These are phyloP conservation scores for Spodoptera picta DNA, from an alignment of 2,888 invertebrate species.

Conservation along the genomic window DNA sequence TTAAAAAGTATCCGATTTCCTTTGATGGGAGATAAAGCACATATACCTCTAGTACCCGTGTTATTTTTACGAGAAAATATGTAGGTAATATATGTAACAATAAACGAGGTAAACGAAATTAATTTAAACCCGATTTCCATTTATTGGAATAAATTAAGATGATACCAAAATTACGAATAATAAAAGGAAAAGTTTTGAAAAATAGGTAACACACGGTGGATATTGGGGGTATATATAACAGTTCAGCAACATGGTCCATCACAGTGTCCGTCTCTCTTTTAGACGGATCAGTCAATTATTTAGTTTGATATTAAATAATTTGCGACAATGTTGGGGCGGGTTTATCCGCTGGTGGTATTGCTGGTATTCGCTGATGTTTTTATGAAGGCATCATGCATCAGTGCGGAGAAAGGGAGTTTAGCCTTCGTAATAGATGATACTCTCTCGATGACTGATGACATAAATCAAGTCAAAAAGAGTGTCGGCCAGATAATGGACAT, in stretches of 20 bases:
- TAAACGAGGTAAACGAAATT: too few species aligned
- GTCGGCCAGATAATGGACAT: conserved; percentile 54
- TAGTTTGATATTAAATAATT: neutral
- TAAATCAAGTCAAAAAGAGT: conserved; percentile 50
- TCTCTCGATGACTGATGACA: conserved; percentile 56
- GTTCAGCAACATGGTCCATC: neutral
- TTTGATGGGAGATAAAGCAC: too few species aligned
- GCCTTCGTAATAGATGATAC: conserved; percentile 65
- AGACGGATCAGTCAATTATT: neutral
- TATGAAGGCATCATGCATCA: conserved; percentile 47
- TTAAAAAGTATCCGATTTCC: too few species aligned
- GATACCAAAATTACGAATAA: too few species aligned
- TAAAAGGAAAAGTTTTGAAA: too few species aligned
- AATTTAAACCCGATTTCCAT: too few species aligned
- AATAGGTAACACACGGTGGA: too few species aligned
- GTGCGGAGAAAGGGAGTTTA: conserved; percentile 19
- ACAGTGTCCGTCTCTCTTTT: conserved; percentile 5
- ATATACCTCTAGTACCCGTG: too few species aligned
- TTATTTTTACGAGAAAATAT: too few species aligned
- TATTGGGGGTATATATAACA: too few species aligned
- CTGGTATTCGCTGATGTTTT: conserved; percentile 30
- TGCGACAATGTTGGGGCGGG: conserved; percentile 30
- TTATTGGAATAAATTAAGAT: too few species aligned
- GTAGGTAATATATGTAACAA: too few species aligned
- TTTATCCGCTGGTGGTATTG: conserved; percentile 18